Base-by-base conservation (phyloP, 2,888 invertebrate species). In the Stenotaenia linearis region DNA sequence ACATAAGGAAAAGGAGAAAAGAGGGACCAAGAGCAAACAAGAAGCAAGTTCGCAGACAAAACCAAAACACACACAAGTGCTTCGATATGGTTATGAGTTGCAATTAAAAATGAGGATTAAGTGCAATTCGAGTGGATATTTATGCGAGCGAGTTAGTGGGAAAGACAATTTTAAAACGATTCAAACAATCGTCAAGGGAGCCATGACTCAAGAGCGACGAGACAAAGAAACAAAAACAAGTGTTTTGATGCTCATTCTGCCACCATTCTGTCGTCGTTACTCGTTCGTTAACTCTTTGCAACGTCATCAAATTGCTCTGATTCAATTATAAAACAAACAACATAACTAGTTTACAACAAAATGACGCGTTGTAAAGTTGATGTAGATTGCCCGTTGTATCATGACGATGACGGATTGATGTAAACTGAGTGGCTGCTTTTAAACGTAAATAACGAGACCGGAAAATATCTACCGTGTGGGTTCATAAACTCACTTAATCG, bases 221-320 rank as follows among this genome's bases (percentile, higher is more conserved):
- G 56, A 56, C 23, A 18, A 1, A 56, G 23, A 1, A 56, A 21
- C 56, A n/a, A 23, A 56, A 56, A 56, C 56, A 56, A 56, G 56
- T 56, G 56, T 56, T 56, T 21, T 56, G 21, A 56, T 56, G 56
- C 56, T 6, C 18, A 56, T 56, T 56, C 23, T 21, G 56, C 23
- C 56, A 23, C 21, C 56, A 56, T 56, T 56, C 56, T 56, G 56
- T 56, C 56, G 56, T 56, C 56, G 56, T 56, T 56, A 56, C 56
- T 56, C 23, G 56, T 56, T 21, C 56, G 56, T 56, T 56, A 56
- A 56, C 56, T 56, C 56, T 9, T 5, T 56, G 3, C 56, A 18
- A 56, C 56, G 9, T 56, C 56, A 21, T 56, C 56, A 56, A 56
- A 56, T 56, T 56, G 21, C 56, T 56, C 56, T 21, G 23, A 56